Evolutionary conservation across 2,113 vertebrate species (phyloP), one percentile per base, ranked within the genome.

Genomic region (Tachysurus fulvidraco): DNA sequence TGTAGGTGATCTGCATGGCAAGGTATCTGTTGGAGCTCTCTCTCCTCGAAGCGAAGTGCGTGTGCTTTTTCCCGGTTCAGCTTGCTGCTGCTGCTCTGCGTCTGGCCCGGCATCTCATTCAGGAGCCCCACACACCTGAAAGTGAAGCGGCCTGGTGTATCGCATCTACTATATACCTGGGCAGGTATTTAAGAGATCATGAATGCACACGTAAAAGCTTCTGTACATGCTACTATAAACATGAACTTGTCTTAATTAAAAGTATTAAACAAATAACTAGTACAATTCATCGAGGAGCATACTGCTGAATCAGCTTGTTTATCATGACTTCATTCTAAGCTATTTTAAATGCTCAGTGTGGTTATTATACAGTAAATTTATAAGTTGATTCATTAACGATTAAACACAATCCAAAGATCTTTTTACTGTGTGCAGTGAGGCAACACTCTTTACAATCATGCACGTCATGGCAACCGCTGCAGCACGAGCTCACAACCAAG

Each of bases 1-100:
- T 83, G 8, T 88, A 97, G 96, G 93, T 95, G 86, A 87, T 89
- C 82, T 94, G 94, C 73, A 93, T 97, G 89, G 95, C 95, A 64
- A 94, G 94, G n/a, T 97, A 97, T 83, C 95, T 98, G 71, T 91
- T 97, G 91, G 96, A 97, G 92, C 92, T 97, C 19, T 96, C 95
- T 6, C 93, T 97, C 28, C 87, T 96, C 80, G 96, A 97, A 84
- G 93, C 89, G 2, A 95, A 96, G 79, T 96, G 95, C n/a, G 91
- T 95, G 60, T 88, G 83, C 6, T 95, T 95, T 91, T 92, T 95
- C 73, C 95, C 97, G 0, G 87, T 93, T 14, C 96, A 94, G 84
- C 91, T 96, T 30, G 95, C 96, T 0, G 93, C 94, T 25, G 96
- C 95, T 0, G 94, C 96, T 16, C 94, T 98, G 30, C 94, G 90